These are phyloP conservation scores for Nothocercus julius DNA, from an alignment of 2,113 vertebrate species.

Conservation along the genomic window DNA sequence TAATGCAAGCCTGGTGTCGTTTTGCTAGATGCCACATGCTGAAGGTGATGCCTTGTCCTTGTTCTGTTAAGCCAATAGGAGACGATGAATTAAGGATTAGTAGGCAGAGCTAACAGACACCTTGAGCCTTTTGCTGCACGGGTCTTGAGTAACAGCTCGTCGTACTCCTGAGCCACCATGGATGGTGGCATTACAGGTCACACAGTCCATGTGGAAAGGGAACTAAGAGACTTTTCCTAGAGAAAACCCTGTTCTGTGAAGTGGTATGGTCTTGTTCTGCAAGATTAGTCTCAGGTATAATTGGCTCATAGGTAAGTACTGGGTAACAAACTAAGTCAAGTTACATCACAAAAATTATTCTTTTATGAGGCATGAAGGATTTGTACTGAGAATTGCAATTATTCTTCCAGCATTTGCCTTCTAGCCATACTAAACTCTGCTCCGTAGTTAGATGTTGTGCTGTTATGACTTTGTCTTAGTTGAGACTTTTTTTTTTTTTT, in stretches of 20 bases:
- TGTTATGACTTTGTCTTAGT: background rate
- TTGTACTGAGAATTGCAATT: background rate
- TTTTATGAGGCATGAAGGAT: background rate
- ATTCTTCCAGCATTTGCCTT: background rate
- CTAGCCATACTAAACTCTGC: background rate
- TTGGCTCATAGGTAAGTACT: background rate
- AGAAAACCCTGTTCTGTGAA: background rate
- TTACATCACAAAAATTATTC: background rate
- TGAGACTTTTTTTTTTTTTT: background rate
- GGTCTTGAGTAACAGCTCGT: background rate
- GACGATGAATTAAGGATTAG: background rate
- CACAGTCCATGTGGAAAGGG: background rate
- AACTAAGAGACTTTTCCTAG: background rate
- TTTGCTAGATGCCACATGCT: background rate
- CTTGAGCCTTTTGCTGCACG: background rate
- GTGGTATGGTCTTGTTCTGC: background rate
- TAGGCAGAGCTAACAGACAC: background rate
- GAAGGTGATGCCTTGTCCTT: background rate
- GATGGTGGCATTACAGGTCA: background rate
- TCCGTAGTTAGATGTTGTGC: background rate
- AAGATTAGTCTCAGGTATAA: background rate
- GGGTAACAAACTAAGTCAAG: background rate
- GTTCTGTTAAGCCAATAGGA: background rate
- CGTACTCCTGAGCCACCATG: background rate
- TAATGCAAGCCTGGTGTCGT: background rate